Evolutionary conservation across 1,140 invertebrate species (phyloP).

Genomic region (Polypedilum pembai): DNA sequence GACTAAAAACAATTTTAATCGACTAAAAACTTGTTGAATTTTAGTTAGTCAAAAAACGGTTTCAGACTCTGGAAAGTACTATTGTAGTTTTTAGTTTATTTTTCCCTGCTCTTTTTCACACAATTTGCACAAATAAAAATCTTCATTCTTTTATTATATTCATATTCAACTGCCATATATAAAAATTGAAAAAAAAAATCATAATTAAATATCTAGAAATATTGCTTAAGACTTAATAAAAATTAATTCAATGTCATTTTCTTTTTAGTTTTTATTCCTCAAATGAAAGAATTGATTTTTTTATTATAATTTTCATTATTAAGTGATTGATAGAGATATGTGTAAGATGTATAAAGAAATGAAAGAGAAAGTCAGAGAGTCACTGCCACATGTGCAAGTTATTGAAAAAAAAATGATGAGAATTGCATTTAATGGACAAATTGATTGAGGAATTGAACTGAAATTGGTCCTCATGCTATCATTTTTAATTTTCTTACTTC

Average conservation of each 20-base stretch:
- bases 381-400: constrained; percentile 9
- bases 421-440: background rate
- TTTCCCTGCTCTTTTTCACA: too few species aligned
- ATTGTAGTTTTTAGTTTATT: too few species aligned
- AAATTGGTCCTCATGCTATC: background rate
- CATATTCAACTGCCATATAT: background rate
- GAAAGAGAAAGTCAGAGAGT: background rate
- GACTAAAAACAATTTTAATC: too few species aligned
- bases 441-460: background rate
- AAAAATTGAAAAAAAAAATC: too few species aligned
- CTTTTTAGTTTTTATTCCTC: background rate
- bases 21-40: too few species aligned
- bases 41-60: too few species aligned
- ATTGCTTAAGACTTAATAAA: background rate
- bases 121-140: background rate
- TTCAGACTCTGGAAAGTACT: too few species aligned
- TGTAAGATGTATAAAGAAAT: too few species aligned
- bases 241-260: constrained; percentile 11
- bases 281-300: too few species aligned
- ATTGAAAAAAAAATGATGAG: background rate
- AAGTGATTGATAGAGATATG: too few species aligned
- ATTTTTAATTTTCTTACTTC: background rate
- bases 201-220: too few species aligned
- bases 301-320: too few species aligned
- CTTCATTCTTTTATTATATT: background rate